phyloP scores from a whole-genome alignment of 2,113 vertebrate genomes.

The Corythaeola cristata region DNA sequence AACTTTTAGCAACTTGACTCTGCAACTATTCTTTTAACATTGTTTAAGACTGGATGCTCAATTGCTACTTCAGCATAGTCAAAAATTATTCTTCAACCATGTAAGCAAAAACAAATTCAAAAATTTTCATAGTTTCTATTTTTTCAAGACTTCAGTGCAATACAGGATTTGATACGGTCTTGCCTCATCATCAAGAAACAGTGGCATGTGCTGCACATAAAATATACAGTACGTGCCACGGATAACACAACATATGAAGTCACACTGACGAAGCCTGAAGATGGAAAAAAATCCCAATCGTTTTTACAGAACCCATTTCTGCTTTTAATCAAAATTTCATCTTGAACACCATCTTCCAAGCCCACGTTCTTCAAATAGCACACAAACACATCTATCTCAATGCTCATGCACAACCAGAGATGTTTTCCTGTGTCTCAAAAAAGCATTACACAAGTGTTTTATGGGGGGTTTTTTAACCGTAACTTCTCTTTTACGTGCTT shows the following conservation, averaged over 20 bases:
- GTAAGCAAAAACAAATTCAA: background rate
- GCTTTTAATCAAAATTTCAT: background rate
- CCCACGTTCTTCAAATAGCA: background rate
- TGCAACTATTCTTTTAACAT: background rate
- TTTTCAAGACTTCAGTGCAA: background rate
- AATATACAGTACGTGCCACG: background rate
- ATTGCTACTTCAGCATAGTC: background rate
- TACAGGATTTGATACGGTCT: background rate
- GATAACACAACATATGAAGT: background rate
- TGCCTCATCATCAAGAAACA: background rate
- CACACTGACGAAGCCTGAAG: background rate
- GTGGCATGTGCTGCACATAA: background rate
- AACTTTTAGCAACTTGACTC: background rate
- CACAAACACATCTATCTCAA: background rate
- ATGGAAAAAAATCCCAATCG: background rate
- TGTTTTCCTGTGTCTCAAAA: background rate
- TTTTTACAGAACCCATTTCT: background rate
- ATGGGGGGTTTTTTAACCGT: background rate
- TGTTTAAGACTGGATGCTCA: background rate
- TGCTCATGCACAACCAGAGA: background rate
- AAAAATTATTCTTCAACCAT: background rate
- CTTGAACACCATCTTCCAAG: background rate
- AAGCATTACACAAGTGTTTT: background rate
- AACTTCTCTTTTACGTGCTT: background rate
- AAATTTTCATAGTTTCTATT: background rate